phyloP scores from a whole-genome alignment of 2,888 invertebrate genomes.

The Panzeria rudis region DNA sequence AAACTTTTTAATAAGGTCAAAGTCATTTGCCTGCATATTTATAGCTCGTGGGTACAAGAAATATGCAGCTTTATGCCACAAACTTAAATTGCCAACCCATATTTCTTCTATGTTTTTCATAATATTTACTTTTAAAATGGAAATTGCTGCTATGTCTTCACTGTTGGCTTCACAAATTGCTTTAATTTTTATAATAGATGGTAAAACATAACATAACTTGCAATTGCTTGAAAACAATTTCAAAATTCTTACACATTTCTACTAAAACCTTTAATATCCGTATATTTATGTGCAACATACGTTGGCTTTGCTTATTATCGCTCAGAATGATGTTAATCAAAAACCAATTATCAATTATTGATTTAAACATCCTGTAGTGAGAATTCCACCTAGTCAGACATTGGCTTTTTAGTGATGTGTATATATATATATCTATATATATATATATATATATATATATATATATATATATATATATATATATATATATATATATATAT shows the following conservation, averaged over 20 bases:
- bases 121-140: neutral
- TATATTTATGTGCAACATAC: neutral
- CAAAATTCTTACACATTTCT: slow-evolving; percentile 2
- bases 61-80: slow-evolving; percentile 2
- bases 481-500: too few relatives aligned
- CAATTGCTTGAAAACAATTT: neutral
- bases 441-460: too few relatives aligned
- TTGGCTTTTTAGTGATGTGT: neutral
- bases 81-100: neutral
- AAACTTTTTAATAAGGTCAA: neutral
- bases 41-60: slow-evolving; percentile 9
- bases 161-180: neutral
- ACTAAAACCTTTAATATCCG: neutral
- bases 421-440: too few relatives aligned
- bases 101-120: neutral
- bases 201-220: neutral
- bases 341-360: slow-evolving; percentile 7
- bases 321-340: neutral
- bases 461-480: too few relatives aligned
- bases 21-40: neutral
- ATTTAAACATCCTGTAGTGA: slow-evolving; percentile 8
- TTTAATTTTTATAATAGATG: slow-evolving; percentile 14
- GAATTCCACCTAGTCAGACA: neutral
- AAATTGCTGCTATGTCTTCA: neutral
- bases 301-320: neutral